These are phyloP conservation scores for Siderastrea siderea DNA, from an alignment of 92 coral and sea anemone genomes.

Conservation along the genomic window DNA sequence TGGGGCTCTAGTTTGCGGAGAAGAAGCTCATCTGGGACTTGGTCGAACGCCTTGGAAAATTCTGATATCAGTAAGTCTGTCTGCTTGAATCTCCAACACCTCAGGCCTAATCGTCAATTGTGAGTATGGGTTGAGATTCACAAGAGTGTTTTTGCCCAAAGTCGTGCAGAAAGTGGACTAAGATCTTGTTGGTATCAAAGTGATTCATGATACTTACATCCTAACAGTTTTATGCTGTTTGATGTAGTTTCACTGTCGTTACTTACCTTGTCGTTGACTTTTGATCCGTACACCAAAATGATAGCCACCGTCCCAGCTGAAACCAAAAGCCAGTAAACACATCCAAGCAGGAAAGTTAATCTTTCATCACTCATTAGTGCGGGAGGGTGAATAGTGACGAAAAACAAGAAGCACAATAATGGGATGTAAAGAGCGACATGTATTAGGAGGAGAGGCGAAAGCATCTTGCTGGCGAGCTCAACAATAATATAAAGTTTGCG, in stretches of 20 bases:
- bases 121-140: no score
- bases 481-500: neutral
- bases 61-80: no score
- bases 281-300: slow-evolving; percentile 1
- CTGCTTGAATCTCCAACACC: no score
- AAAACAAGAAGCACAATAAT: slow-evolving; percentile 13
- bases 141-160: no score
- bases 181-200: no score
- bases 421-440: neutral
- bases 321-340: neutral
- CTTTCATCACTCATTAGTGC: no score
- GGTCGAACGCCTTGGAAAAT: no score
- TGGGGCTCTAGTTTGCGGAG: no score
- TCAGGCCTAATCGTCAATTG: no score
- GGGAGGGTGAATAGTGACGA: neutral
- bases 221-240: neutral
- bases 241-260: neutral
- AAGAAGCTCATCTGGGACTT: no score
- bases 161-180: no score
- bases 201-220: no score
- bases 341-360: neutral
- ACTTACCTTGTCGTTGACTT: slow-evolving; percentile 23
- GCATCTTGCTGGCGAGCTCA: slow-evolving; percentile 1
- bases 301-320: neutral
- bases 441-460: slow-evolving; percentile 12